phyloP scores from a whole-genome alignment of 2,113 vertebrate genomes.

The Podocnemis expansa region DNA sequence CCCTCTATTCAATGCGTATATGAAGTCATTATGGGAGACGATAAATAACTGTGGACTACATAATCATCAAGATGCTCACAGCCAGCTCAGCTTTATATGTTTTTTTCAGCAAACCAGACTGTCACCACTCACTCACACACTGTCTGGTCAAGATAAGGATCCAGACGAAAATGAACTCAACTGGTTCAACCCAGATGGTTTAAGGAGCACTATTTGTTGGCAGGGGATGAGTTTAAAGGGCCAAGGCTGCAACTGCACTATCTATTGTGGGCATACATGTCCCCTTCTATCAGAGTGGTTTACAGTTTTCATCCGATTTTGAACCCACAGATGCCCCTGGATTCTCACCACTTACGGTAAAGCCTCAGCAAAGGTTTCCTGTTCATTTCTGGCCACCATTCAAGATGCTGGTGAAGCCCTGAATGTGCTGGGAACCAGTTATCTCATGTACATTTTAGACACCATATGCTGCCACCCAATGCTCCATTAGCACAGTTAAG shows the following conservation, averaged over 20 bases:
- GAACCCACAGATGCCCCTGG: neutral
- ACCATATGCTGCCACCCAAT: neutral
- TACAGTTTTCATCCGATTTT: neutral
- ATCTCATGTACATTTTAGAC: neutral
- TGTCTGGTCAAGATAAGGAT: neutral
- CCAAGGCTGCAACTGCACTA: neutral
- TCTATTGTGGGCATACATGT: accelerated
- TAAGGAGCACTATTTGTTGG: neutral
- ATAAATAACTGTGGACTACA: neutral
- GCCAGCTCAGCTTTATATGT: neutral
- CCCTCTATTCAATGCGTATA: neutral
- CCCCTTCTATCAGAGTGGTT: neutral
- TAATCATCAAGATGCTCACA: accelerated
- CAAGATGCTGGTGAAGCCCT: neutral
- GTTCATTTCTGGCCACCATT: neutral
- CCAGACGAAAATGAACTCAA: neutral
- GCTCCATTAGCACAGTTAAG: neutral
- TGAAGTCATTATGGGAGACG: neutral
- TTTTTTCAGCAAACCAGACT: neutral
- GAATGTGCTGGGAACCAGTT: neutral
- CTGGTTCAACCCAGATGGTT: neutral
- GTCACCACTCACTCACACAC: neutral
- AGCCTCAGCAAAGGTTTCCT: neutral
- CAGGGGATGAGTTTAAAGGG: neutral
- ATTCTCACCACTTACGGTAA: neutral